Conservation (phyloP, 2,888 invertebrate species). For the Acanthosepion esculentum region DNA sequence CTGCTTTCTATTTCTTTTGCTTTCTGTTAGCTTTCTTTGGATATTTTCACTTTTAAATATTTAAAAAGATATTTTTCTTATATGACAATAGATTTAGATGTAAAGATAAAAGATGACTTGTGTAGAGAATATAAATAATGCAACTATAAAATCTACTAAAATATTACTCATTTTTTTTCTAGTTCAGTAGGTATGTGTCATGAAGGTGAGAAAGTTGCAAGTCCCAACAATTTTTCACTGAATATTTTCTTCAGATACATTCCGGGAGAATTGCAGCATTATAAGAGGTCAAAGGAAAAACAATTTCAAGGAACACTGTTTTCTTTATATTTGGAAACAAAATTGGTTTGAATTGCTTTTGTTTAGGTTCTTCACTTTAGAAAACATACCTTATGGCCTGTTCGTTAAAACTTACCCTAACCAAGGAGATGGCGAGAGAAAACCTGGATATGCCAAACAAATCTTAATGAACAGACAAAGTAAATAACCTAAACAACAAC, state of each 20-base stretch:
- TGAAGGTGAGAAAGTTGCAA: neutral
- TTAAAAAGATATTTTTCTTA: too few species aligned
- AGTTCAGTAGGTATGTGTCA: neutral
- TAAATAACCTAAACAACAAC: neutral
- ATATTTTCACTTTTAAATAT: too few species aligned
- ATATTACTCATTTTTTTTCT: too few species aligned
- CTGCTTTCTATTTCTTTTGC: too few species aligned
- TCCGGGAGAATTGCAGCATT: constrained; percentile 41
- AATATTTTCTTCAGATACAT: constrained; percentile 37
- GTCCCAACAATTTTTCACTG: neutral
- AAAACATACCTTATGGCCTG: neutral
- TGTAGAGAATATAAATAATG: too few species aligned
- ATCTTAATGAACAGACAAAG: neutral
- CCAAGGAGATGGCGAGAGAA: neutral
- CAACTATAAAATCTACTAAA: too few species aligned
- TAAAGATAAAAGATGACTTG: too few species aligned
- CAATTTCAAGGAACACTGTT: constrained; percentile 13
- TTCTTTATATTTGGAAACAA: neutral
- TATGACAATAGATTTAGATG: too few species aligned
- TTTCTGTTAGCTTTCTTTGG: too few species aligned
- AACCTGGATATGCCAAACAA: neutral
- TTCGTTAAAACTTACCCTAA: neutral
- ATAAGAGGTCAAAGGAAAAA: constrained; percentile 44
- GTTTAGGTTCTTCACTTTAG: neutral
- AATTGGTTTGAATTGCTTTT: neutral